A percentile compares a stretch with the other conserved stretches of the same genome.
These are phyloP conservation scores for Phrynocephalus forsythii DNA, from an alignment of 2,797 vertebrate genomes.

Conservation along the genomic window DNA sequence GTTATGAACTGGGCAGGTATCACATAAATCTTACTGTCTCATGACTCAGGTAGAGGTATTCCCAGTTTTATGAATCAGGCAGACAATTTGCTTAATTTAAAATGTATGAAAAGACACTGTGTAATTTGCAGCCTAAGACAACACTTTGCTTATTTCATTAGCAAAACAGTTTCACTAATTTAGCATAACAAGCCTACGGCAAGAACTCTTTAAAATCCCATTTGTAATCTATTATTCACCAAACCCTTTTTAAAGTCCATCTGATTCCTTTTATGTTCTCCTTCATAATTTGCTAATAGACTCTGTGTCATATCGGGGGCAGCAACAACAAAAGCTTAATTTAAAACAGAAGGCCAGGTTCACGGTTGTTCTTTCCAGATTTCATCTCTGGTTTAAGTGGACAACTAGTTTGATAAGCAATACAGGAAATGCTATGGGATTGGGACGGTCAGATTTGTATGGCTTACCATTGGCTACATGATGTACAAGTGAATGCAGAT, in stretches of 20 bases:
- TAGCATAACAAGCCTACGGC: slow-evolving; percentile 29
- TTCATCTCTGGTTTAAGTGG: slow-evolving; percentile 50
- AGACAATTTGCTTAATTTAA: slow-evolving; percentile 8
- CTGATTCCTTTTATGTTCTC: slow-evolving; percentile 44
- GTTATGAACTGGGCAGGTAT: not conserved
- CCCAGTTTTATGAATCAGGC: slow-evolving; percentile 7
- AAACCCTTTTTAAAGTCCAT: slow-evolving; percentile 19
- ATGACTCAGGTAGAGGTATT: not conserved
- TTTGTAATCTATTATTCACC: slow-evolving; percentile 37
- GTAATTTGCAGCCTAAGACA: slow-evolving; percentile 20
- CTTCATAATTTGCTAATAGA: slow-evolving; percentile 41
- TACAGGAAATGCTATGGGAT: no score
- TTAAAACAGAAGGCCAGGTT: slow-evolving; percentile 50
- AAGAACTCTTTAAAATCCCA: slow-evolving; percentile 19
- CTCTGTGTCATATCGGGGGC: not conserved
- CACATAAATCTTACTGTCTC: not conserved
- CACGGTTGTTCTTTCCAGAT: slow-evolving; percentile 49
- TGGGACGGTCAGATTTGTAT: no score
- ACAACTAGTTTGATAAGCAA: no score
- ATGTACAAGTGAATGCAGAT: no score
- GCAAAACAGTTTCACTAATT: slow-evolving; percentile 16
- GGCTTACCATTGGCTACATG: no score
- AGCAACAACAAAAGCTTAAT: slow-evolving; percentile 20
- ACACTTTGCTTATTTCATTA: slow-evolving; percentile 26
- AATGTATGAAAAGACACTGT: slow-evolving; percentile 11